phyloP scores from a whole-genome alignment of 1,140 invertebrate species.

The Zophobas atratus region DNA sequence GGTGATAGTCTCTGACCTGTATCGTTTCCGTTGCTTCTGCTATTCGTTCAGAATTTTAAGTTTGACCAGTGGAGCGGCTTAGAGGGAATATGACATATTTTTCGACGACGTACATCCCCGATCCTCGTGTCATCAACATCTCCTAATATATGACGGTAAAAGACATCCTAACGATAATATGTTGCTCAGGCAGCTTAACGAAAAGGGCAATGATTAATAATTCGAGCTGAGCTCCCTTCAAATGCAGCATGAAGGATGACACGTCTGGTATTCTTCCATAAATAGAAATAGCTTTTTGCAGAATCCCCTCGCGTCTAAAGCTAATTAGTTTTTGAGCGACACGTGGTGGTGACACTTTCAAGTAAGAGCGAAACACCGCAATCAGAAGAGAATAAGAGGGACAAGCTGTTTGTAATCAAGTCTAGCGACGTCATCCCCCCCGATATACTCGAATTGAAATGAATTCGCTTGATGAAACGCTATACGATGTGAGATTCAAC shows the following conservation, averaged over 20 bases:
- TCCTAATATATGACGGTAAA: too few species aligned
- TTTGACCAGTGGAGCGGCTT: too few species aligned
- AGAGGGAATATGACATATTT: too few species aligned
- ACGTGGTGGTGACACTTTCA: conserved; percentile 51
- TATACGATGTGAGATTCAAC: conserved; percentile 7
- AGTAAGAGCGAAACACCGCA: conserved; percentile 31
- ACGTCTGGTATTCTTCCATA: conserved; percentile 26
- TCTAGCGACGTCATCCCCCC: conserved; percentile 22
- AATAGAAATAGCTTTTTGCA: conserved; percentile 46
- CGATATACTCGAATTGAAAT: conserved; percentile 32
- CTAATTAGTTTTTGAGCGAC: conserved; percentile 52
- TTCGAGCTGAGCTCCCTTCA: conserved; percentile 17
- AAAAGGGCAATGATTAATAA: conserved; percentile 34
- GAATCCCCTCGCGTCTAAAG: conserved; percentile 39
- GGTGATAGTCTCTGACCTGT: too few species aligned
- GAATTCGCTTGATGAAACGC: conserved; percentile 24
- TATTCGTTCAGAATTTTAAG: too few species aligned
- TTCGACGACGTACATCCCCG: too few species aligned
- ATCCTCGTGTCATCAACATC: too few species aligned
- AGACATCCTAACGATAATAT: too few species aligned
- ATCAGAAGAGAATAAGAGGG: conserved; percentile 40
- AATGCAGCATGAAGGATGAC: conserved; percentile 14
- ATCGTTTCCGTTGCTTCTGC: too few species aligned
- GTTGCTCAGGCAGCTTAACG: background rate
- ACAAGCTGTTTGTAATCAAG: conserved; percentile 40